Conservation (phyloP, 2,888 invertebrate genomes). For the Caenorhabditis zanzibari region DNA sequence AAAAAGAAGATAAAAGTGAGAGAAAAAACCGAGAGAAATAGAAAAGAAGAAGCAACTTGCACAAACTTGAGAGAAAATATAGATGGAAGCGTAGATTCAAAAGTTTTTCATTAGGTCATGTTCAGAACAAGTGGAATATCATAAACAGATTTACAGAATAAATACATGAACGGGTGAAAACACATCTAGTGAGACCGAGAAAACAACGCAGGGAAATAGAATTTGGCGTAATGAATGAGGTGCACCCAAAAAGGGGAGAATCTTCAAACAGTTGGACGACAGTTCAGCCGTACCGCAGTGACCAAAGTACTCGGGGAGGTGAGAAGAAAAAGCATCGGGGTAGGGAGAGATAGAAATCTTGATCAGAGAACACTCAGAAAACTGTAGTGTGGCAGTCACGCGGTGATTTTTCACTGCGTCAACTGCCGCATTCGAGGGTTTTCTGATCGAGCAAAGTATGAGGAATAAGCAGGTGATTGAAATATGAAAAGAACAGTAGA, state of each 20-base stretch:
- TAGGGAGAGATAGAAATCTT: slow-evolving; percentile 16
- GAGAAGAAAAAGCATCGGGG: slow-evolving; percentile 20
- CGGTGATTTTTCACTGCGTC: slow-evolving; percentile 36
- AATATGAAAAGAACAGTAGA: background rate
- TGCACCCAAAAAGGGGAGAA: slow-evolving; percentile 2
- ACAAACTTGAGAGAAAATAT: background rate
- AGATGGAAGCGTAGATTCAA: background rate
- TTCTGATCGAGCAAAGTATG: slow-evolving; percentile 55
- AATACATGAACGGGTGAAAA: background rate
- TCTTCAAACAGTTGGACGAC: slow-evolving; percentile 14
- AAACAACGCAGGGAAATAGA: background rate
- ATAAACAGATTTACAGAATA: background rate
- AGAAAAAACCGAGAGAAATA: background rate
- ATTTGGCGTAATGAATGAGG: slow-evolving; percentile 8
- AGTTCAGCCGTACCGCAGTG: slow-evolving; percentile 35
- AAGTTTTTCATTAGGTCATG: background rate
- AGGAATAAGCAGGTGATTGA: slow-evolving; percentile 28
- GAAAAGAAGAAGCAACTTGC: background rate
- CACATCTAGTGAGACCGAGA: background rate
- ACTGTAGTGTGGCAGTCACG: slow-evolving; percentile 61
- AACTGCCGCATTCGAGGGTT: slow-evolving; percentile 42
- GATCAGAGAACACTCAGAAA: slow-evolving; percentile 53
- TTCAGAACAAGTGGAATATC: background rate
- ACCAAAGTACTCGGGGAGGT: slow-evolving; percentile 45
- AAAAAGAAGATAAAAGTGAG: background rate